These are phyloP conservation scores for Ostrea denselamellosa DNA, from an alignment of 1,140 invertebrate genomes.

Conservation along the genomic window DNA sequence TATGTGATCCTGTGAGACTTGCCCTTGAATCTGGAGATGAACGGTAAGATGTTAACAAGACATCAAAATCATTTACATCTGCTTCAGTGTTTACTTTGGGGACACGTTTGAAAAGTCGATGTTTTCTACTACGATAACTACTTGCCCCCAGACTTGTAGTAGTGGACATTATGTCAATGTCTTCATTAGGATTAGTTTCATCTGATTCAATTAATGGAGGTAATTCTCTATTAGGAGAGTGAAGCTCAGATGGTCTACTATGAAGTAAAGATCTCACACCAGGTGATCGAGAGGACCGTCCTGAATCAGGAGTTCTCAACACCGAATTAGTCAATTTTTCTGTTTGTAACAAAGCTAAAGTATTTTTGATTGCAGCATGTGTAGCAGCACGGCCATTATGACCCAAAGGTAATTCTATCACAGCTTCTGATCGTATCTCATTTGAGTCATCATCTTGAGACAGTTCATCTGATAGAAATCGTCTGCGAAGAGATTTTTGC, in stretches of 20 bases:
- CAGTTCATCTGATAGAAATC: conserved; percentile 33
- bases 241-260: conserved; percentile 53
- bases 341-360: conserved; percentile 48
- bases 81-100: not conserved
- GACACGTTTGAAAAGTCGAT: conserved; percentile 26
- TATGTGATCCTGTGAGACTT: not conserved
- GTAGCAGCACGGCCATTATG: conserved; percentile 31
- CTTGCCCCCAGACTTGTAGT: conserved; percentile 2
- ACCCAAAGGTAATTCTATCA: conserved; percentile 30
- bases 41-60: conserved; percentile 53
- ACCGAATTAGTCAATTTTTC: not conserved
- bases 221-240: conserved; percentile 52
- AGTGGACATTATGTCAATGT: conserved; percentile 40
- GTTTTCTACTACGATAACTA: conserved; percentile 33
- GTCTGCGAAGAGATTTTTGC: conserved; percentile 17
- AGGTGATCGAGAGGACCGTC: not conserved
- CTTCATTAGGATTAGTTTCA: conserved; percentile 49
- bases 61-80: conserved; percentile 34
- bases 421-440: not conserved
- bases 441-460: not conserved
- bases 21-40: conserved; percentile 54
- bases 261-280: conserved; percentile 51
- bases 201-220: conserved; percentile 54
- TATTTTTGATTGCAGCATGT: conserved; percentile 48
- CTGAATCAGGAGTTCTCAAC: not conserved